Conservation (phyloP, 2,888 invertebrate genomes). For the Dynastes hyllus region DNA sequence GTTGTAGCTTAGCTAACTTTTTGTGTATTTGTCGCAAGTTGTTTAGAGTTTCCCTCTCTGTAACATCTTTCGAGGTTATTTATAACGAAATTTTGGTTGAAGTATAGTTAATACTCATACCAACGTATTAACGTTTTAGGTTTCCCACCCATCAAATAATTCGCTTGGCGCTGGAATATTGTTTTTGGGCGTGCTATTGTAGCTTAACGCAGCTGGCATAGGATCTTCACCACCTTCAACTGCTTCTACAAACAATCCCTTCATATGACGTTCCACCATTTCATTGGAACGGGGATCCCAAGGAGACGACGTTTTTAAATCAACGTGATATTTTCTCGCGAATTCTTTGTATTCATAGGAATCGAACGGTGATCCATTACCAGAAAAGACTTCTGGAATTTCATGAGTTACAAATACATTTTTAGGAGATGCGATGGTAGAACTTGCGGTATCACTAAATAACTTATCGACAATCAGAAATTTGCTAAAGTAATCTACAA, state of each 20-base stretch:
- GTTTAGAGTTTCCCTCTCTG: not conserved
- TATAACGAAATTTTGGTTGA: slow-evolving; percentile 19
- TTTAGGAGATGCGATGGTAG: slow-evolving; percentile 53
- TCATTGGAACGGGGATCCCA: slow-evolving; percentile 56
- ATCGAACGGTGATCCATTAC: slow-evolving; percentile 56
- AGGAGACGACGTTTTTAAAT: slow-evolving; percentile 54
- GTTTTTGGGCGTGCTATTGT: slow-evolving; percentile 58
- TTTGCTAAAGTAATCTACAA: slow-evolving; percentile 59
- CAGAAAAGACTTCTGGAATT: slow-evolving; percentile 56
- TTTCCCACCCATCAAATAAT: slow-evolving; percentile 58
- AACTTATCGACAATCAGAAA: slow-evolving; percentile 57
- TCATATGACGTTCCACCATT: slow-evolving; percentile 57
- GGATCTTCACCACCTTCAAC: slow-evolving; percentile 55
- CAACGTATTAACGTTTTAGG: slow-evolving; percentile 56
- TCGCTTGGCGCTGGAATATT: slow-evolving; percentile 58
- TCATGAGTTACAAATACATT: slow-evolving; percentile 56
- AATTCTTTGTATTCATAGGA: slow-evolving; percentile 53
- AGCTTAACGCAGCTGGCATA: slow-evolving; percentile 54
- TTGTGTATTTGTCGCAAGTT: not conserved
- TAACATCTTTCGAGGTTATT: not conserved
- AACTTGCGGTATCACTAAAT: slow-evolving; percentile 51
- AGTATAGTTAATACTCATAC: slow-evolving; percentile 27
- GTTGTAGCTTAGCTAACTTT: slow-evolving; percentile 45
- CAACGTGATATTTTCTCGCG: slow-evolving; percentile 52
- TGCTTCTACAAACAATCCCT: slow-evolving; percentile 55